Evolutionary conservation across 1,140 invertebrate genomes (phyloP), one percentile per base, ranked within the genome.

Genomic region (Whitmania pigra): DNA sequence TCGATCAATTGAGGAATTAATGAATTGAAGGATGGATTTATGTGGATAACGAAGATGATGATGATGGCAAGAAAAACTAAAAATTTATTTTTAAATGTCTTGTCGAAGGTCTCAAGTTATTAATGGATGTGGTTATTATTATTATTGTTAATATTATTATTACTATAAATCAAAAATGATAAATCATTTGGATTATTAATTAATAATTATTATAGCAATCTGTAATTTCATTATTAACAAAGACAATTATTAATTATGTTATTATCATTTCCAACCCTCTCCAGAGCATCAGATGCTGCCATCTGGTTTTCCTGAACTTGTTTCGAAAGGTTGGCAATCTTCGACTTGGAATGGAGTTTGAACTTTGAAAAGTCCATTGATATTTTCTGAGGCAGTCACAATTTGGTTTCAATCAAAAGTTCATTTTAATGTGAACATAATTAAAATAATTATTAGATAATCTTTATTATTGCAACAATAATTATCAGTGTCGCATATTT

Each of bases 331-430:
- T 25, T 70, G 40, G 69, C 43, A 22, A 70, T 70, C 53, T 70
- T 70, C 6, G 69, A 70, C 53, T 70, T 70, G 18, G 69, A 49
- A 9, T 70, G 69, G 20, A 70, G 53, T 53, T 49, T 70, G 69
- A 49, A 53, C 29, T 53, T 70, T 9, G 43, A 22, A 25, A 49
- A 53, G 40, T 49, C 40, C 0, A 49, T 49, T 0, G 40, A 20
- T n/a, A 70, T 6, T 70, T 70, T 70, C 69, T 70, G 49, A 2
- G 54, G 25, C 20, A 57, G 25, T 57, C 2, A 9, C 25, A 57
- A 57, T n/a, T 57, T n/a, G 54, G 25, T n/a, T 57, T 57, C 25
- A 20, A 57, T 57, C 9, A n/a, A 57, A 20, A 57, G 31, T 36
- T 6, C 31, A 36, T 36, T 36, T 36, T 36, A 36, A 36, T 36